A percentile compares a stretch with the other conserved stretches of the same genome.
phyloP scores from a whole-genome alignment of 2,888 invertebrate species.

The Rotaria macrura region DNA sequence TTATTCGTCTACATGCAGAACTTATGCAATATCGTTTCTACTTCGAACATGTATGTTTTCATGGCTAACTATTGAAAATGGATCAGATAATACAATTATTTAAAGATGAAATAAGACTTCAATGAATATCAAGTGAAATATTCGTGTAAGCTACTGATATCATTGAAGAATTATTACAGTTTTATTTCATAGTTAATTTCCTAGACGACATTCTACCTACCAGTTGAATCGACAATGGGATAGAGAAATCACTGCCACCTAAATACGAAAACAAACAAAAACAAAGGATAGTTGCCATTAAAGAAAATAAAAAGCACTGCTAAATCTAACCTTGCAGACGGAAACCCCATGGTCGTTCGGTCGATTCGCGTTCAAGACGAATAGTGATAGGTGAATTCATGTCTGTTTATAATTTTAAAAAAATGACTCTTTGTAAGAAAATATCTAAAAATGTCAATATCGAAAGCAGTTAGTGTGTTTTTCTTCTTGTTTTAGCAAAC shows the following conservation, averaged over 20 bases:
- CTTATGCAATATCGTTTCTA: too few species aligned
- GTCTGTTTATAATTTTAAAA: not conserved
- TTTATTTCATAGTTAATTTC: too few species aligned
- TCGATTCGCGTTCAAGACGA: conserved; percentile 22
- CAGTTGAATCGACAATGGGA: conserved; percentile 28
- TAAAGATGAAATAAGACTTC: too few species aligned
- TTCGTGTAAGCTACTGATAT: too few species aligned
- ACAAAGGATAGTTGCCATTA: not conserved
- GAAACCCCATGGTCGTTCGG: conserved; percentile 29
- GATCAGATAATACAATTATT: too few species aligned
- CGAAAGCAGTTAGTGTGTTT: not conserved
- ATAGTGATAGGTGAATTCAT: not conserved
- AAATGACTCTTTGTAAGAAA: not conserved
- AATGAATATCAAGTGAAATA: too few species aligned
- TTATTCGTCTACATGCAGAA: too few species aligned
- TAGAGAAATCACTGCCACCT: conserved; percentile 33
- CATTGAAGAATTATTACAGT: too few species aligned
- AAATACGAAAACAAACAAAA: not conserved
- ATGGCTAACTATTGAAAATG: too few species aligned
- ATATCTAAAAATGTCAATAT: not conserved
- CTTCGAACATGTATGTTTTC: too few species aligned
- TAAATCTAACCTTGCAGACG: conserved; percentile 27
- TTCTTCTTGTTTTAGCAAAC: not conserved
- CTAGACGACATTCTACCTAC: too few species aligned
- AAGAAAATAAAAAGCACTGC: not conserved